Base-by-base conservation (phyloP, 1,140 invertebrate species). In the Coelopa frigida region DNA sequence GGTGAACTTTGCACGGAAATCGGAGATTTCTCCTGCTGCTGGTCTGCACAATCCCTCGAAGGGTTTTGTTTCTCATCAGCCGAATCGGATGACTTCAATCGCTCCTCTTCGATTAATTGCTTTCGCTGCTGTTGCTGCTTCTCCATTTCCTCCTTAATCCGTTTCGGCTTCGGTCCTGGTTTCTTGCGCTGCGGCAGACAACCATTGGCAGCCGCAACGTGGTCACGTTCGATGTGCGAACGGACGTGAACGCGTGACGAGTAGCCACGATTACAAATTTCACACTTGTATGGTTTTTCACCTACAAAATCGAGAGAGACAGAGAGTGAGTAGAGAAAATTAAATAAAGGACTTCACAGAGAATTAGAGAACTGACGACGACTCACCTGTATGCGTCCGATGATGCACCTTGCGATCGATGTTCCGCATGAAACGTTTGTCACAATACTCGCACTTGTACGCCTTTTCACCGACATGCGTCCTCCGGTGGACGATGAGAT, bases 321-420 rank as follows among this genome's bases (percentile, higher is more conserved):
- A n/a, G 26, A 33, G 24, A n/a, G 21, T 14, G 24, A 39, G 11
- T 20, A 20, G 21, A 39, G 14, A 18, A 12, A 31, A 43, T 45
- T 4, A 24, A 36, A n/a, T 27, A 12, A 27, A 14, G 7, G 12
- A 22, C 22, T 14, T 41, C 17, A 27, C 6, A 36, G 5, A 36
- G 14, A 8, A 17, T 36, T 36, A 15, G 12, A n/a, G n/a, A n/a
- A n/a, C n/a, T n/a, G n/a, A n/a, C n/a, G n/a, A n/a, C n/a, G 2
- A 57, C 53, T 78, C 72, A 52, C 78, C 78, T 2, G 78, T 82
- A 57, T 81, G 79, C 1, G 74, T 75, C 18, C 78, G 65, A 60
- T 78, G 74, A 57, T 81, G 79, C 46, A 79, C 78, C 33, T 70
- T 70, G 44, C 79, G 66, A 40, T 68, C 64, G 8, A 64, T 67